Evolutionary conservation across 2,888 invertebrate species (phyloP), one percentile per base, ranked within the genome.

Genomic region (Dromius quadrimaculatus): DNA sequence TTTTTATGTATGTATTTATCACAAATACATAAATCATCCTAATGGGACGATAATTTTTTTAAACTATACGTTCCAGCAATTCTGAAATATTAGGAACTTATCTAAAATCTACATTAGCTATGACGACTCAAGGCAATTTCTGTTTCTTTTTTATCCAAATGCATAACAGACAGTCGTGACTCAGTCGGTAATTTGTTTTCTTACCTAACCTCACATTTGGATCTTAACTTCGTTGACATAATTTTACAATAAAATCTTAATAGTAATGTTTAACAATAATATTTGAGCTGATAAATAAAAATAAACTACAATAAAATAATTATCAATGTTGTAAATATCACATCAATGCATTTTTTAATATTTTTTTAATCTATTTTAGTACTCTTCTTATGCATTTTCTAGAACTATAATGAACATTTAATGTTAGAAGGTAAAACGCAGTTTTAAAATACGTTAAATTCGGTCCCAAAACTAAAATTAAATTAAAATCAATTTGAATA

Each of bases 11-110:
- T n/a, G n/a, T n/a, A n/a, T 28, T 54, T 54, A 54, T 54, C 50
- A 54, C 50, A 54, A 23, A 54, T 23, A 54, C 50, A 54, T 54
- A 54, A 54, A 54, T 47, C 47, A 11, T 47, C 11, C 11, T 47
- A 47, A 47, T 47, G 47, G 47, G 47, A 47, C 47, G 23, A 23
- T 47, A 22, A 47, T 45, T 45, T 41, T 41, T 41, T 41, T 6
- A 36, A 41, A 15, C 15, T 41, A 28, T 54, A 28, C 6, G 28
- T 54, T 54, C 50, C 50, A 54, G 36, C 11, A 47, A 47, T 28
- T 54, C 28, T 36, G 41, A 61, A 61, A 38, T 61, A 41, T 41
- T 59, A 61, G 61, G 61, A 61, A 61, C 61, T 61, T 61, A 61
- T 61, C 61, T 61, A 38, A 50, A 50, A 11, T 61, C 61, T 61